Conservation (phyloP, 2,113 vertebrate species). For the Gracilinanus agilis region DNA sequence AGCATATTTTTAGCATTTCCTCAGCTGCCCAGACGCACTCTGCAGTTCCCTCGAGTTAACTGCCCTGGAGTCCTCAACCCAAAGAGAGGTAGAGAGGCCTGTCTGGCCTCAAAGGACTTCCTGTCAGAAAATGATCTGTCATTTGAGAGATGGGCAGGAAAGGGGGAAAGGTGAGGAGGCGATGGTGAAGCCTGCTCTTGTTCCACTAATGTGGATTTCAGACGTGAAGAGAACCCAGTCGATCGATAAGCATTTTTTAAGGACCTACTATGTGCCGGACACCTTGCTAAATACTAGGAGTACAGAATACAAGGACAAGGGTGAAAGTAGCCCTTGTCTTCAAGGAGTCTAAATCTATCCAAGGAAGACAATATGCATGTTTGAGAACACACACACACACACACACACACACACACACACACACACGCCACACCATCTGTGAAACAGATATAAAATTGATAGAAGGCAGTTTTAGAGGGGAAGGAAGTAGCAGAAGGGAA, state of each 20-base stretch:
- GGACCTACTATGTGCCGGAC: neutral
- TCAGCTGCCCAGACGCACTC: constrained; percentile 73
- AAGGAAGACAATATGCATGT: neutral
- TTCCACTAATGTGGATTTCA: constrained; percentile 23
- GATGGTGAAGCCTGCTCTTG: neutral
- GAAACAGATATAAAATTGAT: neutral
- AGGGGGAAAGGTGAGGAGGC: constrained; percentile 13
- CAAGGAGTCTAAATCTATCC: neutral
- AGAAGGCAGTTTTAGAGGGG: neutral
- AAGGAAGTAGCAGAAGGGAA: neutral
- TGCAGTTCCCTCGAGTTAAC: constrained; percentile 77
- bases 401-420: neutral
- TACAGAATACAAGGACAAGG: neutral
- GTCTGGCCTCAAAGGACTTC: constrained; percentile 58
- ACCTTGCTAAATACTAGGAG: neutral
- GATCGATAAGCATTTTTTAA: neutral
- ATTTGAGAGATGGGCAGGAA: neutral
- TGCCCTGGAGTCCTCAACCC: constrained; percentile 72
- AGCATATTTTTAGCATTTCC: constrained; percentile 77
- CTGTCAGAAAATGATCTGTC: constrained; percentile 48
- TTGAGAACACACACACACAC: neutral
- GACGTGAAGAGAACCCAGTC: neutral
- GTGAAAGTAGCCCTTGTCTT: neutral
- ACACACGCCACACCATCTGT: neutral
- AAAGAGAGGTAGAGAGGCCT: constrained; percentile 53